Conservation (phyloP, 2,888 invertebrate genomes). For the Crocallis elinguaria region DNA sequence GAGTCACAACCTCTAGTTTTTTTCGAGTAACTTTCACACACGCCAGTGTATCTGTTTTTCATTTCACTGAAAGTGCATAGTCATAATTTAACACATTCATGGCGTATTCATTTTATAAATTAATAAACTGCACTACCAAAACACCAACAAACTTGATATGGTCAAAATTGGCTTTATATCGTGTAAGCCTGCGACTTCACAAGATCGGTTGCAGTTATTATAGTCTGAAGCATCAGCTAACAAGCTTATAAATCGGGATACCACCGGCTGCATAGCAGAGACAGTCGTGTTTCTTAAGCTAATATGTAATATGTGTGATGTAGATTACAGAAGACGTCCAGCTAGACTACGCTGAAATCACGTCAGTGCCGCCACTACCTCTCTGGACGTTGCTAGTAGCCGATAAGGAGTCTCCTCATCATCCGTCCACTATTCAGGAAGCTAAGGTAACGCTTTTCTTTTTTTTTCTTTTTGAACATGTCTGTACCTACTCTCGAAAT, state of each 20-base stretch:
- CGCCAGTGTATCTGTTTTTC: neutral
- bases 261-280: too few relatives aligned
- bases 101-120: constrained; percentile 2
- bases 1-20: neutral
- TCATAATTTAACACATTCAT: neutral
- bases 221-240: too few relatives aligned
- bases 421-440: constrained; percentile 82
- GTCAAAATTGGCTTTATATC: neutral
- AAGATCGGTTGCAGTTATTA: too few relatives aligned
- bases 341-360: constrained; percentile 97
- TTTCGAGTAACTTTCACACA: neutral
- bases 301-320: constrained; percentile 22
- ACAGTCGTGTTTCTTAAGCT: neutral
- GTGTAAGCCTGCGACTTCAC: too few relatives aligned
- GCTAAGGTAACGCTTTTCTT: constrained; percentile 76
- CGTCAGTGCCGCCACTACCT: constrained; percentile 98
- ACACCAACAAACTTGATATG: neutral
- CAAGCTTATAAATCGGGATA: too few relatives aligned
- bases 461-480: too few relatives aligned
- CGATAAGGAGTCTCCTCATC: constrained; percentile 92
- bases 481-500: too few relatives aligned
- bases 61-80: neutral
- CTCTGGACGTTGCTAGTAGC: constrained; percentile 98
- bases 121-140: constrained; percentile 8
- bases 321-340: constrained; percentile 94